Conservation (phyloP, 2,888 invertebrate species). For the Pardosa pseudoannulata region DNA sequence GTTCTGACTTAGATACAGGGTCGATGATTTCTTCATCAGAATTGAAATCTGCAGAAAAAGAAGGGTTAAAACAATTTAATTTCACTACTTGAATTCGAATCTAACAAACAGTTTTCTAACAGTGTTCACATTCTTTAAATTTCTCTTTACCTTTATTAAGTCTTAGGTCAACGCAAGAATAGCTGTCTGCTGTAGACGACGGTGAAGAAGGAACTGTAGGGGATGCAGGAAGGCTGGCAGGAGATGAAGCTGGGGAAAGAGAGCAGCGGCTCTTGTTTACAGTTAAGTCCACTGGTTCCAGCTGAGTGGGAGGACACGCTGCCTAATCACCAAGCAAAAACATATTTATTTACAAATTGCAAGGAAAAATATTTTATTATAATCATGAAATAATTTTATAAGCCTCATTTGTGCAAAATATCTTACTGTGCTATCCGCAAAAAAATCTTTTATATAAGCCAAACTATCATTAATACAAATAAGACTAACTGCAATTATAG, state of each 20-base stretch:
- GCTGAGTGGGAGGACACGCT: conserved; percentile 91
- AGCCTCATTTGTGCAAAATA: no score
- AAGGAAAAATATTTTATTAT: no score
- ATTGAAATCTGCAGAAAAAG: conserved; percentile 45
- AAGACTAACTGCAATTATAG: no score
- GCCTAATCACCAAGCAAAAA: conserved; percentile 84
- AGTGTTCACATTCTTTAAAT: no score
- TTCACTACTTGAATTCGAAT: no score
- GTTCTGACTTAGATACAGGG: conserved; percentile 52
- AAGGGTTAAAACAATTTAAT: no score
- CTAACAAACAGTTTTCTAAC: no score
- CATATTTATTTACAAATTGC: no score
- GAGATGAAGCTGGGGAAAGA: conserved; percentile 65
- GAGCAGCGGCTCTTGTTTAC: conserved; percentile 78
- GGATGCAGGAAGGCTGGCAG: conserved; percentile 63
- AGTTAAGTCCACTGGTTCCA: conserved; percentile 94
- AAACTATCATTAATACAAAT: no score
- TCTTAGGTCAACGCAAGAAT: conserved; percentile 76
- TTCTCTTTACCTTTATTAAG: conserved; percentile 70
- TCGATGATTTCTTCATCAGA: conserved; percentile 70
- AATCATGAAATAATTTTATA: no score
- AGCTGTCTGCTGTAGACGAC: conserved; percentile 78
- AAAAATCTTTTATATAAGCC: no score
- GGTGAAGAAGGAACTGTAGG: conserved; percentile 70
- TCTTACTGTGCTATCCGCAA: no score